Evolutionary conservation across 2,888 invertebrate genomes (phyloP), one percentile per base, ranked within the genome.

Genomic region (Brachycybe producta): DNA sequence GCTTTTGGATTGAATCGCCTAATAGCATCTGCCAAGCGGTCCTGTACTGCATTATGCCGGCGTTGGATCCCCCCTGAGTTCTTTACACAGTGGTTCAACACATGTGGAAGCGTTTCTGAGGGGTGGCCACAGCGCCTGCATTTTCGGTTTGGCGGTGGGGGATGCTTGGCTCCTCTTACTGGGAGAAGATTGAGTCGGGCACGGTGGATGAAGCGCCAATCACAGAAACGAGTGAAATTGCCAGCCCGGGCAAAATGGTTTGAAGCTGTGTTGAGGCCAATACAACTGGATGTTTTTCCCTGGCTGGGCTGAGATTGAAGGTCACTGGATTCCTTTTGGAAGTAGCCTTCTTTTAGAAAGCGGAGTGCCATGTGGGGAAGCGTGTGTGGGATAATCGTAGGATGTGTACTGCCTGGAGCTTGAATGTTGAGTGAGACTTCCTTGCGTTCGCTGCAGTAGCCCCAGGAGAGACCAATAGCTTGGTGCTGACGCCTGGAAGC

Each of bases 121-220:
- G 2, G 32, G 19, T 7, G 21, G 11, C 34, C 34, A 17, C 32
- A 45, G 5, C 45, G 30, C 4, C 32, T 13, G 2, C 45, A 45
- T 13, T 19, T 8, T 2, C 3, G 17, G 2, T 45, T n/a, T 5
- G 4, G 15, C n/a, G 13, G 17, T 26, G n/a, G n/a, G 11, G 17
- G 13, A 19, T 19, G 27, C 19, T 21, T 28, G 17, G 30, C 34
- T 3, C 51, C 57, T 27, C 55, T 58, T 17, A 58, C 57, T 0
- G 64, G 65, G 1, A 65, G 54, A 2, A 61, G 44, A 51, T 57
- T 55, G 24, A 56, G 55, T 2, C 58, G 43, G 8, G 55, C 58
- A 5, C 57, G 51, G 56, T 65, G 65, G 15, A 66, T 57, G 50
- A 68, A 67, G 3, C 66, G 57, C 65, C 67, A 68, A 51, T 67